These are phyloP conservation scores for Xylota sylvarum DNA, from an alignment of 2,888 invertebrate genomes.

Conservation along the genomic window DNA sequence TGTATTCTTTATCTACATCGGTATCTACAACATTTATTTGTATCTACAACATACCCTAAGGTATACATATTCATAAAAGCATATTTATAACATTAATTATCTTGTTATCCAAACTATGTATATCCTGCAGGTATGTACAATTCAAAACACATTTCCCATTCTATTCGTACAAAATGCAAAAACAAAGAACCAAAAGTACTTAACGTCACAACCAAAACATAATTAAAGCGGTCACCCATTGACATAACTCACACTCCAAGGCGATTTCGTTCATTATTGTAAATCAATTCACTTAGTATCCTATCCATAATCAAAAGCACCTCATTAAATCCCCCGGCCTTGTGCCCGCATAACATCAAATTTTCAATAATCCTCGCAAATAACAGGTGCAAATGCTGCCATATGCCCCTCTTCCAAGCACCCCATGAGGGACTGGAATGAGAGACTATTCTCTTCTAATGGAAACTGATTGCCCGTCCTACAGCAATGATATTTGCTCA, in stretches of 20 bases:
- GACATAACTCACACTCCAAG: constrained; percentile 13
- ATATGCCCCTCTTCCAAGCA: background rate
- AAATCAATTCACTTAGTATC: constrained; percentile 51
- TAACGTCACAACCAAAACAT: constrained; percentile 3
- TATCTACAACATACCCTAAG: no score
- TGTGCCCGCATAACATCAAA: constrained; percentile 21
- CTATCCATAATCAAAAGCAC: constrained; percentile 38
- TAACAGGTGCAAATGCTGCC: constrained; percentile 44
- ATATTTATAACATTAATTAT: background rate
- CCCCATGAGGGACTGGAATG: background rate
- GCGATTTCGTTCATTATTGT: constrained; percentile 18
- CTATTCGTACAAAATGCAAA: background rate
- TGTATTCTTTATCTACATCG: no score
- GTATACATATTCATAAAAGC: background rate
- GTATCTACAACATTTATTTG: no score
- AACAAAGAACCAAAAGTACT: background rate
- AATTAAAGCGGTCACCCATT: constrained; percentile 36
- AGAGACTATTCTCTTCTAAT: constrained; percentile 24
- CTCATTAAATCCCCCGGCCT: constrained; percentile 37
- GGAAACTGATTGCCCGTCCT: constrained; percentile 44
- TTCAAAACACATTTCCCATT: background rate
- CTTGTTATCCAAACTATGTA: background rate
- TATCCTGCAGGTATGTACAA: background rate
- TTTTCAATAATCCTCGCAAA: constrained; percentile 54
- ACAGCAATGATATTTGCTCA: constrained; percentile 30